Evolutionary conservation across 2,888 invertebrate genomes (phyloP).

Genomic region (Cylindroiulus punctatus): DNA sequence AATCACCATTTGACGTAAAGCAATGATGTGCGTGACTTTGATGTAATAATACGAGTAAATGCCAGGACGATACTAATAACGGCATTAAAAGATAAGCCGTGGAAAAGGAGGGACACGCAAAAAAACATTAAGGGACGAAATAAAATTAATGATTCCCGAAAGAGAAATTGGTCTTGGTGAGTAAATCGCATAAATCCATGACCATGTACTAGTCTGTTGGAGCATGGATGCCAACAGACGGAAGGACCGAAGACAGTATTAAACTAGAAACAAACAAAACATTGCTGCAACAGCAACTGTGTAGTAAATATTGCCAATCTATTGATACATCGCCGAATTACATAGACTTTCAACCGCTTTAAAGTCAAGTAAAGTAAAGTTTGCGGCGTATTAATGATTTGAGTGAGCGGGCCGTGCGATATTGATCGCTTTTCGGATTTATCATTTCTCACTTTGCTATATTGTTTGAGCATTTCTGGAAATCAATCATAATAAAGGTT

Average conservation of each 20-base stretch:
- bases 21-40: constrained; percentile 41
- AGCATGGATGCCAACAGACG: not conserved
- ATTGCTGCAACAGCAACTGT: not conserved
- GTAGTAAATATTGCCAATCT: not conserved
- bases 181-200: constrained; percentile 22
- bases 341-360: constrained; percentile 25
- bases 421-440: not conserved
- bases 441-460: constrained; percentile 16
- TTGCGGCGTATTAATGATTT: constrained; percentile 8
- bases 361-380: constrained; percentile 1
- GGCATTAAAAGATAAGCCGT: constrained; percentile 43
- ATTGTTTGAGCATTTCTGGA: constrained; percentile 40
- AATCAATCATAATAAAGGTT: constrained; percentile 28
- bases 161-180: constrained; percentile 30
- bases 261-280: not conserved
- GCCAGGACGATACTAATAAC: constrained; percentile 40
- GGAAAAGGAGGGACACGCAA: not conserved
- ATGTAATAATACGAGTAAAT: constrained; percentile 19
- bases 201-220: not conserved
- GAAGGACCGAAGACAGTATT: not conserved
- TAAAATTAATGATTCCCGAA: constrained; percentile 45
- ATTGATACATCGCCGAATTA: not conserved
- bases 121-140: constrained; percentile 9
- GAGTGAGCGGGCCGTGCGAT: not conserved
- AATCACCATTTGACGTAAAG: constrained; percentile 43